phyloP scores from a whole-genome alignment of 2,797 vertebrate genomes.

The Etheostoma perlongum region DNA sequence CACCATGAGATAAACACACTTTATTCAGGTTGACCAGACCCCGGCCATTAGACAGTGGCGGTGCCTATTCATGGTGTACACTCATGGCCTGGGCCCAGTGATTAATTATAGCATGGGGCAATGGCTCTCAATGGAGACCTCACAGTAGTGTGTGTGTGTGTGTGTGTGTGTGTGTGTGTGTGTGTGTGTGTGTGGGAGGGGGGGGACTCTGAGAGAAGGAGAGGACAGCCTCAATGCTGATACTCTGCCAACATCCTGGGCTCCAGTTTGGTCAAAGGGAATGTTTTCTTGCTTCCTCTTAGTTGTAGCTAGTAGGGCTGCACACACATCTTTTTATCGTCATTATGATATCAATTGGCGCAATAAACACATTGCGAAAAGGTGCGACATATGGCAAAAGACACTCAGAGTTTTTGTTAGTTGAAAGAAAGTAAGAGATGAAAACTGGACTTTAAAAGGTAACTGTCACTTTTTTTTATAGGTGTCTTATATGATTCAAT shows the following conservation, averaged over 20 bases:
- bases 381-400: too few species aligned
- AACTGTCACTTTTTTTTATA: too few species aligned
- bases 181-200: too few species aligned
- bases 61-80: conserved; percentile 73
- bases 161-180: too few species aligned
- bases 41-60: conserved; percentile 76
- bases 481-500: too few species aligned
- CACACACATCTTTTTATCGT: too few species aligned
- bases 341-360: too few species aligned
- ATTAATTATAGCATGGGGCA: conserved; percentile 83
- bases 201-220: conserved; percentile 7
- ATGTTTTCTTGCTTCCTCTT: not conserved
- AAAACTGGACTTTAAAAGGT: too few species aligned
- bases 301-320: too few species aligned
- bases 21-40: conserved; percentile 80
- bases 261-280: conserved; percentile 22
- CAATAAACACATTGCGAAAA: too few species aligned
- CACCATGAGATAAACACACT: conserved; percentile 86
- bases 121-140: conserved; percentile 72
- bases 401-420: too few species aligned
- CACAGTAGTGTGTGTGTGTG: not conserved
- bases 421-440: too few species aligned
- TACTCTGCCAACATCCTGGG: conserved; percentile 41
- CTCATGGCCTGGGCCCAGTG: conserved; percentile 72
- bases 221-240: conserved; percentile 47